Evolutionary conservation across 1,140 invertebrate species (phyloP).

Genomic region (Hirudo medicinalis): DNA sequence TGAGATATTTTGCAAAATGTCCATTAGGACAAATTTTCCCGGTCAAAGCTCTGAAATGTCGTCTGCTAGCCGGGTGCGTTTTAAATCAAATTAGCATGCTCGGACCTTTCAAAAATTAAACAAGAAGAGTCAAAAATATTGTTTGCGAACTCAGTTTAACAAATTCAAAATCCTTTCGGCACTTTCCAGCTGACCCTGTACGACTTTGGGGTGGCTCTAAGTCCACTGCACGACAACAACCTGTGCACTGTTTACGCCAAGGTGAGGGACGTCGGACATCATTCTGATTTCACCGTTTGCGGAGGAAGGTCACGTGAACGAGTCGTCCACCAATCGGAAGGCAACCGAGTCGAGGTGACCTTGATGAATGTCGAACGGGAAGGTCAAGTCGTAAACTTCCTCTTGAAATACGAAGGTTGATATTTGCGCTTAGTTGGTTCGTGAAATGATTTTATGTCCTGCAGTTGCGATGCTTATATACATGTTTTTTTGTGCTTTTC

Average conservation of each 20-base stretch:
- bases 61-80: too few relatives aligned
- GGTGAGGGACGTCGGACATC: background rate
- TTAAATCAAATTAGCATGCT: too few relatives aligned
- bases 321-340: slow-evolving; percentile 19
- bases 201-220: background rate
- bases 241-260: slow-evolving; percentile 5
- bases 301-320: slow-evolving; percentile 18
- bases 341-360: slow-evolving; percentile 16
- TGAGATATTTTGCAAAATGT: too few relatives aligned
- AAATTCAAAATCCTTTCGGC: background rate
- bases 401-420: slow-evolving; percentile 19
- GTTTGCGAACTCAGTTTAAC: background rate
- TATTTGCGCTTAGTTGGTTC: background rate
- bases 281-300: slow-evolving; percentile 17
- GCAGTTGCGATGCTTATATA: too few relatives aligned
- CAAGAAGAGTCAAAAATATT: too few relatives aligned
- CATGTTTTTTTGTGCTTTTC: too few relatives aligned
- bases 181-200: slow-evolving; percentile 4
- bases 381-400: slow-evolving; percentile 13
- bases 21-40: too few relatives aligned
- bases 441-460: background rate
- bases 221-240: background rate
- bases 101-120: too few relatives aligned
- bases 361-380: slow-evolving; percentile 9
- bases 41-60: too few relatives aligned